Evolutionary conservation across 2,888 invertebrate species (phyloP), one percentile per base, ranked within the genome.

Genomic region (Erannis defoliaria): DNA sequence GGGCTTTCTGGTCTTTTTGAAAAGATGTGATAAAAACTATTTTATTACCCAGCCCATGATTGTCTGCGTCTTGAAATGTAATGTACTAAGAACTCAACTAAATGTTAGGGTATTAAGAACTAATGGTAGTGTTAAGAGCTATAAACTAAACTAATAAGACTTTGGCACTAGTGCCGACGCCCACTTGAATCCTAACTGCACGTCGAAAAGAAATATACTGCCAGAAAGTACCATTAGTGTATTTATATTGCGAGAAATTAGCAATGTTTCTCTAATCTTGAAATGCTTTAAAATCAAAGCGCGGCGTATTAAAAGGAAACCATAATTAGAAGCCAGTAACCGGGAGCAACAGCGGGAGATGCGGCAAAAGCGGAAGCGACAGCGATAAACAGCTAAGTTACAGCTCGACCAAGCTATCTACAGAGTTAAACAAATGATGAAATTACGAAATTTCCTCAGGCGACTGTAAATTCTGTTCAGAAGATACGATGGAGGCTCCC

Each of bases 271-370:
- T 78, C 73, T 80, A 81, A 82, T 81, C 79, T 79, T 78, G 26
- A 74, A 80, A 71, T 79, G 75, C 74, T 78, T 73, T 80, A 74
- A 76, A 84, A 82, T 84, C 82, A 82, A 84, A 84, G 73, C 77
- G 72, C 82, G 82, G 72, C 77, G 74, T 75, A 79, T 79, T 81
- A 77, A 85, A 82, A 85, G 82, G 82, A 83, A 83, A 84, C 86
- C 82, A 84, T 87, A 88, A 88, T 87, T 86, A 86, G 78, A 80
- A 83, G 67, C 72, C 78, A n/a, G 81, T 82, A 80, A 73, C 73
- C 67, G 70, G 71, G 69, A 72, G 68, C 63, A 63, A 71, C 21
- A 69, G 69, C 72, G 72, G 69, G 62, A 38, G 43, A 53, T 26
- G 50, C 37, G 43, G 53, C 67, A 54, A 60, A 49, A 62, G 67